Conservation (phyloP, 2,888 invertebrate genomes). For the Camptogramma bilineatum region DNA sequence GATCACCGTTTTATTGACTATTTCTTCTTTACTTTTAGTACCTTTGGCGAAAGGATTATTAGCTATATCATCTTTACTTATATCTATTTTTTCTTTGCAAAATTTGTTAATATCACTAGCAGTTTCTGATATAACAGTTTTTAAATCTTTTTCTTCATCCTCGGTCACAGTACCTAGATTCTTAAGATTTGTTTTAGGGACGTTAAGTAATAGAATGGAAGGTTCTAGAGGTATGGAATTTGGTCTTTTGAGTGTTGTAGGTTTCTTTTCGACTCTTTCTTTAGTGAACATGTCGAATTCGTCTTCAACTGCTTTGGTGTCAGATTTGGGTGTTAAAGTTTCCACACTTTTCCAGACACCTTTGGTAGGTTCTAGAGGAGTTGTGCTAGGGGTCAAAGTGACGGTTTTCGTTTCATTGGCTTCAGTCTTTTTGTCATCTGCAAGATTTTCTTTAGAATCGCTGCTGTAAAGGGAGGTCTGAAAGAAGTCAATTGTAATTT, state of each 20-base stretch:
- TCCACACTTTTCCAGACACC: constrained; percentile 66
- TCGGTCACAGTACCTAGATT: constrained; percentile 74
- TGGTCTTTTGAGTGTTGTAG: constrained; percentile 54
- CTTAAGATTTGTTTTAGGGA: constrained; percentile 55
- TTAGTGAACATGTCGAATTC: constrained; percentile 80
- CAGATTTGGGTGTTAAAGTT: constrained; percentile 48
- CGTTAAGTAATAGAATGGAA: constrained; percentile 61
- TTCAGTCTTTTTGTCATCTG: constrained; percentile 59
- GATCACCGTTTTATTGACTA: constrained; percentile 20
- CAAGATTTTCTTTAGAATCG: constrained; percentile 67
- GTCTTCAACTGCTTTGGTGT: constrained; percentile 67
- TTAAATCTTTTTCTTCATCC: constrained; percentile 72
- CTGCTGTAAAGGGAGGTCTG: constrained; percentile 74
- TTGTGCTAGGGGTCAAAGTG: constrained; percentile 59
- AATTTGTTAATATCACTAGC: constrained; percentile 53
- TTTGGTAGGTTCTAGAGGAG: constrained; percentile 67
- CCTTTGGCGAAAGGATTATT: constrained; percentile 22
- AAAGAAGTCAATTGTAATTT: constrained; percentile 38
- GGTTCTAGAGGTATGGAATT: constrained; percentile 63
- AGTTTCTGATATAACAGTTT: constrained; percentile 62
- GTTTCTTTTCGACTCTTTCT: constrained; percentile 68
- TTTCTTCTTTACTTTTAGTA: background rate
- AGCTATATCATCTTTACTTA: constrained; percentile 8
- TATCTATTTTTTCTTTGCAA: constrained; percentile 33
- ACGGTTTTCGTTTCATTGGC: constrained; percentile 48